Conservation (phyloP, 2,888 invertebrate genomes). For the Argyra leucocephala region DNA sequence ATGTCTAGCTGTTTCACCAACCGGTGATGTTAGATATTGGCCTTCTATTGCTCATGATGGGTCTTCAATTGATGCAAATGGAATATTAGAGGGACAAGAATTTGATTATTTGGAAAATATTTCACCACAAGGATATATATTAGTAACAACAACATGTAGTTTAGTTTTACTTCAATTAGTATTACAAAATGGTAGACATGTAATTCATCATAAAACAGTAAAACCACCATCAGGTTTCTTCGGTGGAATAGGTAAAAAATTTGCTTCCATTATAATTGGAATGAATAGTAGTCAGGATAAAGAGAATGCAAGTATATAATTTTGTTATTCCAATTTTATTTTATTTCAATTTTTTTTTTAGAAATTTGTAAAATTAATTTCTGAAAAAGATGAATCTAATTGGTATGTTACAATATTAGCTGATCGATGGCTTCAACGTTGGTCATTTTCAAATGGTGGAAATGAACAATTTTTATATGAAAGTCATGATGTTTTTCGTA, state of each 20-base stretch:
- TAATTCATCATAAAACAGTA: conserved; percentile 56
- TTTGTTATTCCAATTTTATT: too few species aligned
- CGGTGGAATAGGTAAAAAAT: conserved; percentile 71
- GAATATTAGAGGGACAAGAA: conserved; percentile 81
- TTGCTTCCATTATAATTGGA: conserved; percentile 42
- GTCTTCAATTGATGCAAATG: conserved; percentile 70
- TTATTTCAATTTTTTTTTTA: conserved; percentile 22
- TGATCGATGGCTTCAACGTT: conserved; percentile 73
- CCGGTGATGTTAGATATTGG: conserved; percentile 87
- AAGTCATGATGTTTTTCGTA: conserved; percentile 57
- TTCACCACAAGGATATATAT: conserved; percentile 64
- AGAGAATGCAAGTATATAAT: conserved; percentile 35
- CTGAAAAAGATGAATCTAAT: conserved; percentile 43
- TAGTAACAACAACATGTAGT: conserved; percentile 87
- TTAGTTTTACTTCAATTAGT: conserved; percentile 62
- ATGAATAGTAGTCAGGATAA: conserved; percentile 38
- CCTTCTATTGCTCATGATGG: conserved; percentile 79
- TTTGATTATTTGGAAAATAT: conserved; percentile 64
- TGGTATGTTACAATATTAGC: conserved; percentile 62
- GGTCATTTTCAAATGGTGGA: conserved; percentile 58
- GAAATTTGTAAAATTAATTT: conserved; percentile 60
- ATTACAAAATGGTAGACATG: conserved; percentile 56
- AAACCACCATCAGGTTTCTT: conserved; percentile 73
- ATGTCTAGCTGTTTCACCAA: conserved; percentile 86
- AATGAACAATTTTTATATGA: conserved; percentile 64